Evolutionary conservation across 2,113 vertebrate genomes (phyloP), one percentile per base, ranked within the genome.

Genomic region (Pseudorhombus dupliciocellatus): DNA sequence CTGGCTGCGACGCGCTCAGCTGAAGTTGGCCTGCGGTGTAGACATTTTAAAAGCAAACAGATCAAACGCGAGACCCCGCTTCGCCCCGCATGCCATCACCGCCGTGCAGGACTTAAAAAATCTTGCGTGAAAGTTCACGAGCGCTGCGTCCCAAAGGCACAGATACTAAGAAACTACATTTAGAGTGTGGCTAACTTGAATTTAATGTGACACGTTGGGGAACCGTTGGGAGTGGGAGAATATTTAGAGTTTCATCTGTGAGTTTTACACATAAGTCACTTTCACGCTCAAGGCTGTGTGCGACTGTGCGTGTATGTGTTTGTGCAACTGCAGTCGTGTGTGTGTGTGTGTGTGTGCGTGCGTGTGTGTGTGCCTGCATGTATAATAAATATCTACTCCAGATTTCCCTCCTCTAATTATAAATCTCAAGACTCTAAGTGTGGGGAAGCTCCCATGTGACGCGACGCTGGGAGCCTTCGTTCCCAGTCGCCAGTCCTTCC

Each of bases 121-220:
- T 18, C 42, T 46, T 48, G 15, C 61, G 51, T 79, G 53, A 70
- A 76, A 59, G 54, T 67, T 64, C 0, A 0, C 67, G 48, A 63
- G 30, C 30, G 46, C 14, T 7, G n/a, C 31, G 60, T 77, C 37
- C 42, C 58, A 71, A 80, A 79, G 72, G 73, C 77, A 81, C 77
- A 5, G 15, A 76, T 40, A 74, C 28, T n/a, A 53, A 70, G 53
- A 62, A 60, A 81, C 65, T 81, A 37, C 40, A 21, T 11, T 68
- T 64, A 50, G 59, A 78, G 67, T 34, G 66, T 73, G 69, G 77
- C 77, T 46, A 18, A 86, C 84, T 85, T 89, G 77, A 91, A 81
- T 76, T 66, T 75, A 78, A 78, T 80, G 79, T 75, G 78, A 84
- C 21, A 57, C 30, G 72, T 55, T 30, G 68, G 64, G 66, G 34